Evolutionary conservation across 53 echinoderm and acorn worm species (phyloP).

Genomic region (Antedon mediterranea): DNA sequence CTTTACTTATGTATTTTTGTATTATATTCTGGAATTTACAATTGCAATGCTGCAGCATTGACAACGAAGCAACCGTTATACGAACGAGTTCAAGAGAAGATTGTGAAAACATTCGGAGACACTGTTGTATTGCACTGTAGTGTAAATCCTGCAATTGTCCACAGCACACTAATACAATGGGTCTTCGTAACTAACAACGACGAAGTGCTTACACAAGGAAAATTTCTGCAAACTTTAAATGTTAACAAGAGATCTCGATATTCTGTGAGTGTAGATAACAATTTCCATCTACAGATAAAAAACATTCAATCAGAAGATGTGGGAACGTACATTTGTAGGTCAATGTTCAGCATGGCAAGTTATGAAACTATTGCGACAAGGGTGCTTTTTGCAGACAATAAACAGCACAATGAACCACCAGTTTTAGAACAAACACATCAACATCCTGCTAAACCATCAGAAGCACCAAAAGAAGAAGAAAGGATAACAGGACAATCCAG

Average conservation of each 20-base stretch:
- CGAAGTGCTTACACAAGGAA: not conserved
- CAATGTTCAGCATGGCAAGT: not conserved
- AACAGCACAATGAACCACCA: not conserved
- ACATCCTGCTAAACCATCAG: not conserved
- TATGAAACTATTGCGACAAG: not conserved
- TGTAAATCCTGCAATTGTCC: not conserved
- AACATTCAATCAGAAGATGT: not conserved
- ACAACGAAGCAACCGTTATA: not conserved
- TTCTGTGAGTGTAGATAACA: not conserved
- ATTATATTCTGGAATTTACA: not conserved
- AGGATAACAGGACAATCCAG: not conserved
- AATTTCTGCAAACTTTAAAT: not conserved
- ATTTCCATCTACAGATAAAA: not conserved
- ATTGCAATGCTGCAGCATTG: not conserved
- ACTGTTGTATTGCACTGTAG: not conserved
- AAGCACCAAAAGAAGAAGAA: not conserved
- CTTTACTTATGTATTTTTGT: not conserved
- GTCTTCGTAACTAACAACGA: not conserved
- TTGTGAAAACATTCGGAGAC: not conserved
- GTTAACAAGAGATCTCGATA: not conserved
- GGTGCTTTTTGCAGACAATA: not conserved
- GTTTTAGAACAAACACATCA: not conserved
- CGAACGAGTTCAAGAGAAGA: not conserved
- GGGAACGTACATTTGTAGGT: not conserved
- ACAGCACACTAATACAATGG: not conserved